Percentiles rank a stretch among this genome's conserved stretches.
Conservation (phyloP, 2,797 vertebrate genomes). For the Scomberomorus guttatus region DNA sequence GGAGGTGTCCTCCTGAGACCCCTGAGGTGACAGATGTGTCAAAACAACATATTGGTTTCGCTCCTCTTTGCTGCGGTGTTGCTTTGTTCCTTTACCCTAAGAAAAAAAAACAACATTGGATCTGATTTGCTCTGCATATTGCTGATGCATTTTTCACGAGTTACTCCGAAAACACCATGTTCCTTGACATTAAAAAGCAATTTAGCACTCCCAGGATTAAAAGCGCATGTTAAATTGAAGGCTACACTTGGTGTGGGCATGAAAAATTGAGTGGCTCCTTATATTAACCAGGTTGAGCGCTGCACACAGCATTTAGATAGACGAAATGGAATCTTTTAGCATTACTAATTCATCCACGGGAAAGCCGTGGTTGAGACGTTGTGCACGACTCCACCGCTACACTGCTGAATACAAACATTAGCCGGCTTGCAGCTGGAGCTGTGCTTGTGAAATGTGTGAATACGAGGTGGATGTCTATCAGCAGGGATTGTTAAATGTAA, state of each 20-base stretch:
- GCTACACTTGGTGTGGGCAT: slow-evolving; percentile 96
- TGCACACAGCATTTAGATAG: slow-evolving; percentile 79
- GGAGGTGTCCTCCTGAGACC: slow-evolving; percentile 66
- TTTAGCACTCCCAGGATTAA: slow-evolving; percentile 97
- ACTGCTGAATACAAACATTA: slow-evolving; percentile 56
- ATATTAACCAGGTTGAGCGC: slow-evolving; percentile 89
- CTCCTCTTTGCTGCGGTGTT: slow-evolving; percentile 71
- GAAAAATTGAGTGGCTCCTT: slow-evolving; percentile 96
- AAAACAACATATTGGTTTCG: slow-evolving; percentile 83
- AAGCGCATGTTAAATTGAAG: slow-evolving; percentile 98
- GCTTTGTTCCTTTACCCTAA: slow-evolving; percentile 76
- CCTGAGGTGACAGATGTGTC: slow-evolving; percentile 79
- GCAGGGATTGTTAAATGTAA: slow-evolving; percentile 58
- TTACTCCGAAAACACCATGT: slow-evolving; percentile 92
- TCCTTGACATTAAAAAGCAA: slow-evolving; percentile 96
- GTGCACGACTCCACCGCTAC: slow-evolving; percentile 38
- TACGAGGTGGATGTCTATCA: slow-evolving; percentile 54
- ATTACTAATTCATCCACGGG: slow-evolving; percentile 84
- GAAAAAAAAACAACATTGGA: slow-evolving; percentile 48
- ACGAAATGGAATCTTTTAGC: slow-evolving; percentile 84
- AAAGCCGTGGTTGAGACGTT: slow-evolving; percentile 62
- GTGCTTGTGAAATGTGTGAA: slow-evolving; percentile 38
- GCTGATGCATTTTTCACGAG: slow-evolving; percentile 92
- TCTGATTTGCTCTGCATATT: slow-evolving; percentile 75
- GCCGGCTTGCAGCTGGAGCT: slow-evolving; percentile 21